Conservation (phyloP, 2,113 vertebrate species). For the Ia io region DNA sequence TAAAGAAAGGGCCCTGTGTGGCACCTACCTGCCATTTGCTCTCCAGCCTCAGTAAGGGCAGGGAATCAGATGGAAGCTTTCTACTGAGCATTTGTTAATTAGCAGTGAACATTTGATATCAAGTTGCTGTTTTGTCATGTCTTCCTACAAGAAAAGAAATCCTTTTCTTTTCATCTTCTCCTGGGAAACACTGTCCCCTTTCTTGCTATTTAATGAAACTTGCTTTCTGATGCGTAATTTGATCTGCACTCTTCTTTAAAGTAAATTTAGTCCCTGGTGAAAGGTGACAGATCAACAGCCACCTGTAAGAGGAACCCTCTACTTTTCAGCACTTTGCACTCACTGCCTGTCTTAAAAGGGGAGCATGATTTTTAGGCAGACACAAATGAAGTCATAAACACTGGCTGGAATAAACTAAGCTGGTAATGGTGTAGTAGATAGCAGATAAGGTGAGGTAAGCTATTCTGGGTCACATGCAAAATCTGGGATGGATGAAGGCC, state of each 20-base stretch:
- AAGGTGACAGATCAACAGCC: slow-evolving; percentile 72
- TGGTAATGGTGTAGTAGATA: slow-evolving; percentile 49
- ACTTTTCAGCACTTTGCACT: slow-evolving; percentile 51
- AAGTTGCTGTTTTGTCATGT: slow-evolving; percentile 75
- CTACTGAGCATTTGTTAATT: slow-evolving; percentile 74
- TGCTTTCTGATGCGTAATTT: slow-evolving; percentile 73
- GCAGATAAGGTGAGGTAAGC: slow-evolving; percentile 55
- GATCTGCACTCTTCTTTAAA: slow-evolving; percentile 70
- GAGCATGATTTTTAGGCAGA: slow-evolving; percentile 44
- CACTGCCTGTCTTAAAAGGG: slow-evolving; percentile 38
- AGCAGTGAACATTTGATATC: slow-evolving; percentile 74
- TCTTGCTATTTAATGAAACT: slow-evolving; percentile 74
- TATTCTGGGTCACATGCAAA: slow-evolving; percentile 36
- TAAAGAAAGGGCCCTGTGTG: slow-evolving; percentile 51
- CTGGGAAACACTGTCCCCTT: slow-evolving; percentile 77
- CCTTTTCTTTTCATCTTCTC: slow-evolving; percentile 77
- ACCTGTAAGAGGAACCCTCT: slow-evolving; percentile 68
- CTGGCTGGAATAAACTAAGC: slow-evolving; percentile 47
- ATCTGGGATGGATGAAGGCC: slow-evolving; percentile 40
- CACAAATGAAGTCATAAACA: slow-evolving; percentile 55
- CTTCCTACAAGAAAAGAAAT: slow-evolving; percentile 72
- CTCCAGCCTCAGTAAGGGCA: slow-evolving; percentile 37
- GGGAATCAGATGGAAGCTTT: slow-evolving; percentile 67
- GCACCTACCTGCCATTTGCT: slow-evolving; percentile 53
- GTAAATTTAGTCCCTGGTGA: slow-evolving; percentile 76